Evolutionary conservation across 2,113 vertebrate species (phyloP).

Genomic region (Varanus komodoensis): DNA sequence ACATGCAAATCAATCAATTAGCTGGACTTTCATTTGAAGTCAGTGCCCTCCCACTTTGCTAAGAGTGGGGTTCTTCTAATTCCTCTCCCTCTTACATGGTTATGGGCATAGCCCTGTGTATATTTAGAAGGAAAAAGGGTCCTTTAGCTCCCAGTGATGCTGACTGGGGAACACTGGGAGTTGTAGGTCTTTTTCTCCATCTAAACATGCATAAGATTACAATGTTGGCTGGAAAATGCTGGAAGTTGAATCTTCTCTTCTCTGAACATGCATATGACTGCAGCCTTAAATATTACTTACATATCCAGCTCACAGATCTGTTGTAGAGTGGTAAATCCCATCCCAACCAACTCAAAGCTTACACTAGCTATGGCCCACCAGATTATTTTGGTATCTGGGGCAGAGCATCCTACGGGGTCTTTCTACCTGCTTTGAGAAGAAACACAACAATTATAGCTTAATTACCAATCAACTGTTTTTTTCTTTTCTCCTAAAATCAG

Average conservation of each 20-base stretch:
- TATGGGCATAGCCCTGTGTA: background rate
- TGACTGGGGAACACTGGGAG: too few relatives aligned
- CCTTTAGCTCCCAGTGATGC: background rate
- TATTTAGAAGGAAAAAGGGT: background rate
- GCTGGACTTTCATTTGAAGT: conserved; percentile 3
- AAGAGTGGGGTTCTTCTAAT: background rate
- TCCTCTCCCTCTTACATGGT: background rate
- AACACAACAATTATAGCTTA: background rate
- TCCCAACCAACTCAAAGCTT: background rate
- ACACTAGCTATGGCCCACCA: background rate
- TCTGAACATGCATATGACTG: too few relatives aligned
- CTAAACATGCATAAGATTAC: too few relatives aligned
- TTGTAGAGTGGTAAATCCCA: background rate
- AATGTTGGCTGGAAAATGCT: background rate
- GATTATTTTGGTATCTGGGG: background rate
- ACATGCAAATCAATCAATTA: background rate
- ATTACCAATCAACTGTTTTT: background rate
- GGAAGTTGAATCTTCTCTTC: too few relatives aligned
- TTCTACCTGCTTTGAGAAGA: background rate
- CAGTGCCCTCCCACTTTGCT: background rate
- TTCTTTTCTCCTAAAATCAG: background rate
- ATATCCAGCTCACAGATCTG: background rate
- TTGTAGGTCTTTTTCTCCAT: too few relatives aligned
- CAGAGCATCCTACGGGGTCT: background rate
- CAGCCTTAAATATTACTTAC: background rate